phyloP scores from a whole-genome alignment of 2,888 invertebrate species.

The Neria commutata region DNA sequence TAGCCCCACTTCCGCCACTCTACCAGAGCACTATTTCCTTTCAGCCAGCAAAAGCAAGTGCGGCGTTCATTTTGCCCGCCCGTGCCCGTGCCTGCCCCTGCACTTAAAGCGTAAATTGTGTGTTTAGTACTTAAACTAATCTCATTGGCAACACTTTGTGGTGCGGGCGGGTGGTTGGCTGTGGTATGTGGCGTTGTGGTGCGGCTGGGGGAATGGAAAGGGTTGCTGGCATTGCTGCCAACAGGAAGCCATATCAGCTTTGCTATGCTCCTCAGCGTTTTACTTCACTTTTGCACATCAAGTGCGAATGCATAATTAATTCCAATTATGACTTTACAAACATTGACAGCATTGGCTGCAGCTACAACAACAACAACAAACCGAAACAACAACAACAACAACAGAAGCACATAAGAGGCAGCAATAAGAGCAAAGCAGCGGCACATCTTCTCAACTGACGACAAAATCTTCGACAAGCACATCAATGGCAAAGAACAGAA shows the following conservation, averaged over 20 bases:
- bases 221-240: no score
- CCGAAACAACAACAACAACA: no score
- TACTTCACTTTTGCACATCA: constrained; percentile 53
- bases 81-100: no score
- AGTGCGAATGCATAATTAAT: constrained; percentile 63
- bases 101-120: constrained; percentile 20
- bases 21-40: neutral
- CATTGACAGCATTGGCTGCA: constrained; percentile 28
- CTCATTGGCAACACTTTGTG: constrained; percentile 35
- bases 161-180: no score
- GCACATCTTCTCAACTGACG: neutral
- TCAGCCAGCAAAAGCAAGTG: neutral
- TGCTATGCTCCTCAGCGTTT: constrained; percentile 13
- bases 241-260: constrained; percentile 7
- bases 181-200: constrained; percentile 6
- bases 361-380: no score
- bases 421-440: no score
- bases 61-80: no score
- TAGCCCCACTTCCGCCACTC: neutral
- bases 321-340: constrained; percentile 63
- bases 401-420: no score
- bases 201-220: no score
- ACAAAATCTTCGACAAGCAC: neutral
- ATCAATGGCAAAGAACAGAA: neutral
- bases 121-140: constrained; percentile 38